Percentiles rank a stretch among this genome's conserved stretches.
Evolutionary conservation across 2,113 vertebrate species (phyloP).

Genomic region (Pituophis catenifer): DNA sequence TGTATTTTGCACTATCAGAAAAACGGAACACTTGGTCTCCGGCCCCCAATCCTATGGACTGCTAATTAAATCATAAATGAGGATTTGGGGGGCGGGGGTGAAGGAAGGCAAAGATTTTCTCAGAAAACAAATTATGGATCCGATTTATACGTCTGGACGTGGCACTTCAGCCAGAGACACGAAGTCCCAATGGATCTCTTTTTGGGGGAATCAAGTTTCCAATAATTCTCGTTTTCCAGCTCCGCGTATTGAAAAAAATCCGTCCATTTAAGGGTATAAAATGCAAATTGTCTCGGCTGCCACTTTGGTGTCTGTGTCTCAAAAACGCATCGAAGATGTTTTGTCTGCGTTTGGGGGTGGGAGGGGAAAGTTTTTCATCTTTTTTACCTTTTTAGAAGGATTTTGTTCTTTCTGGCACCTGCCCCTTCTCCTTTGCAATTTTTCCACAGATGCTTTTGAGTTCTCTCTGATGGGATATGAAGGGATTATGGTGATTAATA

Average conservation of each 20-base stretch:
- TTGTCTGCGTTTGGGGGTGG: background rate
- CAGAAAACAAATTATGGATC: background rate
- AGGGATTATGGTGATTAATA: background rate
- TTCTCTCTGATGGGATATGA: background rate
- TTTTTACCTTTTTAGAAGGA: background rate
- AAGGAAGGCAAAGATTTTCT: background rate
- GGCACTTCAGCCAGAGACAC: background rate
- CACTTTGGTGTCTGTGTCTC: background rate
- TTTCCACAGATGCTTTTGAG: background rate
- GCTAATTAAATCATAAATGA: background rate
- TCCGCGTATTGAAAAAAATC: rapidly evolving
- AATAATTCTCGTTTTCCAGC: background rate
- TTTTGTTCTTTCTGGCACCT: background rate
- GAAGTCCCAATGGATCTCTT: background rate
- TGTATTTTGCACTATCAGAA: too few relatives aligned
- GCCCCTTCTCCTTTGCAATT: background rate
- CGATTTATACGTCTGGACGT: background rate
- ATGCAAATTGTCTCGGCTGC: background rate
- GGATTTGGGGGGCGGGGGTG: too few relatives aligned
- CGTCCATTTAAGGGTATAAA: background rate
- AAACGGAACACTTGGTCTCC: too few relatives aligned
- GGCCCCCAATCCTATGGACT: too few relatives aligned
- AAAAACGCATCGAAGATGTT: background rate
- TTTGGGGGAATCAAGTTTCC: background rate
- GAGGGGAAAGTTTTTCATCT: background rate